Conservation (phyloP, 2,113 vertebrate genomes). For the Chaenogobius annularis region DNA sequence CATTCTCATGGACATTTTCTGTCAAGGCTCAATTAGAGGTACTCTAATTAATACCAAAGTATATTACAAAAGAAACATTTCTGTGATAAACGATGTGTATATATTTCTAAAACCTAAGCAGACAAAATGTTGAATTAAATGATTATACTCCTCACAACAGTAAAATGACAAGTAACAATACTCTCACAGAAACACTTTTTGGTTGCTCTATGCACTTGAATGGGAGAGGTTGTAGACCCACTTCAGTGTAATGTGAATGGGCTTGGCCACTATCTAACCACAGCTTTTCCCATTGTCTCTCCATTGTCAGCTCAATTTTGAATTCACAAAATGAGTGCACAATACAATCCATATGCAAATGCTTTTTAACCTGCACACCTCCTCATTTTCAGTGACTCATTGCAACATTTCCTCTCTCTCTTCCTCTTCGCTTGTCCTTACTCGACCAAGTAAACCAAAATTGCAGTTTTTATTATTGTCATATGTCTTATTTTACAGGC, state of each 20-base stretch:
- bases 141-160: no score
- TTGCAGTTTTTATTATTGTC: slow-evolving; percentile 51
- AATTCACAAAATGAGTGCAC: slow-evolving; percentile 18
- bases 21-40: no score
- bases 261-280: neutral
- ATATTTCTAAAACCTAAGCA: no score
- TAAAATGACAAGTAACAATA: no score
- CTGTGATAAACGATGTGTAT: no score
- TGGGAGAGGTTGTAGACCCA: neutral
- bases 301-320: neutral
- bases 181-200: neutral
- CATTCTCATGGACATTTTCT: no score
- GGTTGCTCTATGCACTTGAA: neutral
- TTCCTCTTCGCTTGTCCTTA: neutral
- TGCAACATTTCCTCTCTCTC: slow-evolving; percentile 49
- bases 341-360: slow-evolving; percentile 37
- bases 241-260: slow-evolving; percentile 4
- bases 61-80: no score
- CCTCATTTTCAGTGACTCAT: slow-evolving; percentile 55
- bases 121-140: no score
- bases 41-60: no score
- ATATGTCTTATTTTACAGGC: slow-evolving; percentile 42
- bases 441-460: slow-evolving; percentile 29
- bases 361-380: slow-evolving; percentile 40
- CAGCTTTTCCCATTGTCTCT: neutral